Percentiles rank a stretch among this genome's conserved stretches.
Conservation (phyloP, 2,797 vertebrate species). For the Myripristis murdjan region DNA sequence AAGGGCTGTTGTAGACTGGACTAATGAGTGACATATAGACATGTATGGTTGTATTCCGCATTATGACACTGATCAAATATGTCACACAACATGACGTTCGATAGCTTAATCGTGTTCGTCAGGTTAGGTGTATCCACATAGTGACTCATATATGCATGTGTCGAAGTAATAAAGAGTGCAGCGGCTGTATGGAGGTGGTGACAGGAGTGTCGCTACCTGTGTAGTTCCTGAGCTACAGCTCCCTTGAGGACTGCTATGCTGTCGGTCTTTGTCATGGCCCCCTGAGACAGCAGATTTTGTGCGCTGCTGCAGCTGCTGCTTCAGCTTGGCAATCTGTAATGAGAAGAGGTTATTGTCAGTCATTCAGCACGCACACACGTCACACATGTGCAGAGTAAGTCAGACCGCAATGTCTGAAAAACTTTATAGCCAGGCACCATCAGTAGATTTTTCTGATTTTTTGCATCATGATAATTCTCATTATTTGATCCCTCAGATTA, state of each 20-base stretch:
- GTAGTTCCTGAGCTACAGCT: slow-evolving; percentile 72
- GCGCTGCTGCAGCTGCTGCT: slow-evolving; percentile 90
- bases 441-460: not conserved
- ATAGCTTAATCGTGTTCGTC: too few species aligned
- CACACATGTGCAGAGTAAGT: slow-evolving; percentile 25
- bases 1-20: too few species aligned
- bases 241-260: slow-evolving; percentile 76
- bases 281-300: slow-evolving; percentile 81
- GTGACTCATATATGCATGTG: not conserved
- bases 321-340: slow-evolving; percentile 89
- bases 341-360: slow-evolving; percentile 51
- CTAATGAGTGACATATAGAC: not conserved
- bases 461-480: not conserved
- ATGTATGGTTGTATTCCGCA: too few species aligned
- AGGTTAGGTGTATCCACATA: too few species aligned
- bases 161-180: not conserved
- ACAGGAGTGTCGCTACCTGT: slow-evolving; percentile 65
- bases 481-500: not conserved
- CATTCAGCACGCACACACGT: slow-evolving; percentile 16
- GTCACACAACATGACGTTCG: too few species aligned
- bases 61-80: too few species aligned
- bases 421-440: not conserved
- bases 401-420: slow-evolving; percentile 1
- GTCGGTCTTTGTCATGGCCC: slow-evolving; percentile 85
- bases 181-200: slow-evolving; percentile 32